These are phyloP conservation scores for Julus scandinavius DNA, from an alignment of 2,888 invertebrate species.

Conservation along the genomic window DNA sequence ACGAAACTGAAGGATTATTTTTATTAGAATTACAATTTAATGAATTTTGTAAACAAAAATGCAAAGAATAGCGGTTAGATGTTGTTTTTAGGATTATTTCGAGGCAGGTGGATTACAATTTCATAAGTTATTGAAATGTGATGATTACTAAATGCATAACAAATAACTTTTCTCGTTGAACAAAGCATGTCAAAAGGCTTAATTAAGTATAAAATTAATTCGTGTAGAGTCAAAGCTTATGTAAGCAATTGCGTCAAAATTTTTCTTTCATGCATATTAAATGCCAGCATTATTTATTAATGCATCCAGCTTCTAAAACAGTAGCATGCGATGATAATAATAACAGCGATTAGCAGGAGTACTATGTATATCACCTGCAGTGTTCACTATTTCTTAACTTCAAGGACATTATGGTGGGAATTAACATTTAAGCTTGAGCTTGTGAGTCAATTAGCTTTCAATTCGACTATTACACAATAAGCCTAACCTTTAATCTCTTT, in stretches of 20 bases:
- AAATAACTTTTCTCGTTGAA: too few relatives aligned
- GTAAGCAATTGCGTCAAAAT: not conserved
- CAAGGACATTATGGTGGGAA: not conserved
- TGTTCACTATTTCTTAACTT: not conserved
- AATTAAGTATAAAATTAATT: not conserved
- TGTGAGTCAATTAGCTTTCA: not conserved
- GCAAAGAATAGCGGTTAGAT: too few relatives aligned
- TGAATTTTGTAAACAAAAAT: too few relatives aligned
- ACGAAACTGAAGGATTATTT: too few relatives aligned
- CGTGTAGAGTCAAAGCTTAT: not conserved
- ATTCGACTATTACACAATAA: not conserved
- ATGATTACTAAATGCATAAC: too few relatives aligned
- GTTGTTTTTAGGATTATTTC: too few relatives aligned
- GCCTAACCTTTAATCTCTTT: not conserved
- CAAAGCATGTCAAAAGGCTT: not conserved
- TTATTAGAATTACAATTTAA: too few relatives aligned
- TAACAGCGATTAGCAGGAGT: not conserved
- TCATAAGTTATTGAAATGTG: too few relatives aligned
- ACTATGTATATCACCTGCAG: not conserved
- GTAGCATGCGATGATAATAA: not conserved
- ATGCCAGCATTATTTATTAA: slow-evolving; percentile 22
- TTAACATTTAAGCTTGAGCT: slow-evolving; percentile 7
- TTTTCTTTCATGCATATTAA: not conserved
- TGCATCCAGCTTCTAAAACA: not conserved
- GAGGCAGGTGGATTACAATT: too few relatives aligned